Conservation (phyloP, 2,888 invertebrate genomes). For the Ormyrus pomaceus region DNA sequence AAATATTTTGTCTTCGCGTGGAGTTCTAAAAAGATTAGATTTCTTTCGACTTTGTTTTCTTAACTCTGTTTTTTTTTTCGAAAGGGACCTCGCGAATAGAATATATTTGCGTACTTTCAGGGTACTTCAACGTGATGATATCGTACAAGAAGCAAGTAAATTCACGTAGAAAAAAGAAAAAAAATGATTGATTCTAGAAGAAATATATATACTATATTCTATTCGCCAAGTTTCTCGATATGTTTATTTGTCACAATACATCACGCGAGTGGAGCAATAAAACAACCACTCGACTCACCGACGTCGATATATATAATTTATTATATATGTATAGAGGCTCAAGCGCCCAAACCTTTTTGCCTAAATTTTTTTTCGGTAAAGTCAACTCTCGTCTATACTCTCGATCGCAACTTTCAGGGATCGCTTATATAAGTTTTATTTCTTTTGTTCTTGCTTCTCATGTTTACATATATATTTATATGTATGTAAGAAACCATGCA, state of each 20-base stretch:
- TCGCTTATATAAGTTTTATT: constrained; percentile 10
- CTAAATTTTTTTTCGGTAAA: constrained; percentile 33
- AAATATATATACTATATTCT: constrained; percentile 23
- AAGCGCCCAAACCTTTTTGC: constrained; percentile 47
- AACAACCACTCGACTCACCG: constrained; percentile 37
- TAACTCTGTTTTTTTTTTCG: constrained; percentile 20
- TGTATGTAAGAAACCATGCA: constrained; percentile 16
- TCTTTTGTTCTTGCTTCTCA: constrained; percentile 8
- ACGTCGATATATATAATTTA: constrained; percentile 35
- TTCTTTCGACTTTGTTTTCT: constrained; percentile 11
- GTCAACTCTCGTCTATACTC: constrained; percentile 39
- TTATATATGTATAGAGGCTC: constrained; percentile 16
- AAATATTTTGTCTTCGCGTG: constrained; percentile 61
- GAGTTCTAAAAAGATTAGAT: constrained; percentile 46
- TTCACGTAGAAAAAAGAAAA: neutral
- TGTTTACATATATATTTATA: constrained; percentile 16
- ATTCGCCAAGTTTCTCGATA: constrained; percentile 60
- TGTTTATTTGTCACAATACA: constrained; percentile 63
- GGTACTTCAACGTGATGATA: constrained; percentile 11
- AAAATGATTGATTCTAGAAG: neutral
- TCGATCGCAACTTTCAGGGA: constrained; percentile 50
- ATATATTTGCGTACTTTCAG: constrained; percentile 24
- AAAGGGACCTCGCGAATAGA: constrained; percentile 42
- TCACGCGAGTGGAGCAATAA: constrained; percentile 60
- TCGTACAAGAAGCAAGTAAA: neutral